Base-by-base conservation (phyloP, 1,140 invertebrate species). In the Apis cerana region DNA sequence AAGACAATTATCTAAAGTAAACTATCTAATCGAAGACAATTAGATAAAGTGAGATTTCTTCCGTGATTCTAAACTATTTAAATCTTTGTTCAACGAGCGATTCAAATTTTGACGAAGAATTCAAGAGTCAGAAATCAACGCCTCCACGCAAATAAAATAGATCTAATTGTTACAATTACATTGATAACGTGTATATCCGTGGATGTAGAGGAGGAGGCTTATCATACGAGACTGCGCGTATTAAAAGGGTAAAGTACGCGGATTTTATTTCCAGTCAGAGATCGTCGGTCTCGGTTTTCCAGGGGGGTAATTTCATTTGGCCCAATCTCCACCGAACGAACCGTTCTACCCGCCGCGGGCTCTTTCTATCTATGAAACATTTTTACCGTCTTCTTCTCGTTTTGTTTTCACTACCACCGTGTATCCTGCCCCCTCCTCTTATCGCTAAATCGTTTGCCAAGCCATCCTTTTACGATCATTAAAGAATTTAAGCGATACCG, bases 321-420 rank as follows among this genome's bases (percentile, higher is more conserved):
- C n/a, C 78, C 70, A 80, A 84, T 84, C 78, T 84, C 82, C 64
- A 61, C 52, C 52, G 69, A 68, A 77, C 74, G 65, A 80, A 80
- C 54, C n/a, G 67, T 19, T n/a, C 21, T 15, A 58, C 58, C 76
- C 27, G 59, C 75, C 27, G 21, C 23, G 58, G 83, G 88, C 69
- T 80, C 58, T 84, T 87, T 88, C 88, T 91, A 90, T 91, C 90
- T 91, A 72, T 69, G 84, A 88, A 88, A 83, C 88, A 89, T 87
- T 91, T 86, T 85, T 87, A 84, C 72, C 83, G 50, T 84, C 71
- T 84, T 80, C 50, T 61, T 43, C 86, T 75, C 87, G 70, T 84
- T 84, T 84, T 81, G 78, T 74, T 81, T 68, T 68, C 80, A 76
- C 80, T 81, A 75, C 43, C 17, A 13, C 17, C n/a, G 54, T 59